phyloP scores from a whole-genome alignment of 2,888 invertebrate species.

The Oligia latruncula region DNA sequence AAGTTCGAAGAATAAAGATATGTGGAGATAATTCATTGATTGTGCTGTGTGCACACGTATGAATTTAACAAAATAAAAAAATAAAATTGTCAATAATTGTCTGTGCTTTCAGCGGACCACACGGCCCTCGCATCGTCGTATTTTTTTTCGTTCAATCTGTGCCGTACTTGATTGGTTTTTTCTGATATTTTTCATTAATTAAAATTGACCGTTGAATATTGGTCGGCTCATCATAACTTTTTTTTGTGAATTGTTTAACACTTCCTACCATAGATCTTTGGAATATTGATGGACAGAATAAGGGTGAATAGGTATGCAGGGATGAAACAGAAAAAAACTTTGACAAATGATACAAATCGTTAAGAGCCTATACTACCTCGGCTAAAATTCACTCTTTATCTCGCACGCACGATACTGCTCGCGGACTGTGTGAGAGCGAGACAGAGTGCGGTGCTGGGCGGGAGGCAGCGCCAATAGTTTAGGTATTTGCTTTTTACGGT shows the following conservation, averaged over 20 bases:
- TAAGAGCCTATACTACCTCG: too few species aligned
- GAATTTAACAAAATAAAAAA: conserved; percentile 19
- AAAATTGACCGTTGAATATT: neutral
- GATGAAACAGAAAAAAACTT: too few species aligned
- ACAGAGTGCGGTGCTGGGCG: too few species aligned
- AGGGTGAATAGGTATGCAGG: too few species aligned
- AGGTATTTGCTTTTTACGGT: too few species aligned
- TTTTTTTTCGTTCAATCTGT: conserved; percentile 5
- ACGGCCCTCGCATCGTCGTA: neutral
- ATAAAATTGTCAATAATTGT: conserved; percentile 48
- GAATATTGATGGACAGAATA: neutral
- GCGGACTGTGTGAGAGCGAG: too few species aligned
- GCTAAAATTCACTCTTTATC: too few species aligned
- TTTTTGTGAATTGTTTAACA: neutral
- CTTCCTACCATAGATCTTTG: neutral
- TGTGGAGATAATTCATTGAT: conserved; percentile 53
- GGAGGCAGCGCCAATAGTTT: too few species aligned
- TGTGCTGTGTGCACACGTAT: conserved; percentile 41
- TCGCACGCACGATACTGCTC: too few species aligned
- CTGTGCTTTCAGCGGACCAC: conserved; percentile 28
- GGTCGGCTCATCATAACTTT: neutral
- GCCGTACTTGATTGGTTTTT: conserved; percentile 1
- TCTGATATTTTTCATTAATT: neutral
- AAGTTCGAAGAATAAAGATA: conserved; percentile 49
- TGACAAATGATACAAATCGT: too few species aligned